phyloP scores from a whole-genome alignment of 1,140 invertebrate genomes.

The Asobara japonica region DNA sequence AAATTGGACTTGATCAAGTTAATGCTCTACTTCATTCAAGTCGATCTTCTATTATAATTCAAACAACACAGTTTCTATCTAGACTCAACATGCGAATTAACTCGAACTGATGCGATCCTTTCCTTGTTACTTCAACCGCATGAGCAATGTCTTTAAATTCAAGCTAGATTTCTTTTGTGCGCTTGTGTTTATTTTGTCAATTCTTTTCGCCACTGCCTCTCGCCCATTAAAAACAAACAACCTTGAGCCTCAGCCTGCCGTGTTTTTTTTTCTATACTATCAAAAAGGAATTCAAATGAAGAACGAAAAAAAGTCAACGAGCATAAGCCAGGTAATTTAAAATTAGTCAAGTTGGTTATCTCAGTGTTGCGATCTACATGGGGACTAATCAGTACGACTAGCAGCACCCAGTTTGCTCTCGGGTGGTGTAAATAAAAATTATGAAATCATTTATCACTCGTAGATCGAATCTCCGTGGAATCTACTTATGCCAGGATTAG shows the following conservation, averaged over 20 bases:
- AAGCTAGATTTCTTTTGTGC: background rate
- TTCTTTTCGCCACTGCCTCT: background rate
- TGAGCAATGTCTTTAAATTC: too few species aligned
- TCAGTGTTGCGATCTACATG: background rate
- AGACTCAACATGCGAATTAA: too few species aligned
- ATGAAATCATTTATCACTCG: constrained; percentile 29
- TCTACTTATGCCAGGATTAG: constrained; percentile 1
- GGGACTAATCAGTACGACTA: constrained; percentile 16
- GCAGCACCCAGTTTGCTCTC: background rate
- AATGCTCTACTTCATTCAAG: too few species aligned
- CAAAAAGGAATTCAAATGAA: background rate
- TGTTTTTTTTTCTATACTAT: background rate
- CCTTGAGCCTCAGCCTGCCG: background rate
- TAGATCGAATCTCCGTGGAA: constrained; percentile 18
- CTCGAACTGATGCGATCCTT: too few species aligned
- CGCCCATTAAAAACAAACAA: background rate
- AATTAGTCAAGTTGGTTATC: constrained; percentile 21
- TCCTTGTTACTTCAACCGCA: too few species aligned
- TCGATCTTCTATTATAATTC: too few species aligned
- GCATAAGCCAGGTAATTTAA: constrained; percentile 12
- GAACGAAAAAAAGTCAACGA: background rate
- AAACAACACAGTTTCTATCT: too few species aligned
- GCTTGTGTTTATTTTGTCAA: background rate
- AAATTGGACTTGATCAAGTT: too few species aligned
- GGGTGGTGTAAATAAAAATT: constrained; percentile 17